Base-by-base conservation (phyloP, 2,888 invertebrate genomes). In the Trachelus tabidus region DNA sequence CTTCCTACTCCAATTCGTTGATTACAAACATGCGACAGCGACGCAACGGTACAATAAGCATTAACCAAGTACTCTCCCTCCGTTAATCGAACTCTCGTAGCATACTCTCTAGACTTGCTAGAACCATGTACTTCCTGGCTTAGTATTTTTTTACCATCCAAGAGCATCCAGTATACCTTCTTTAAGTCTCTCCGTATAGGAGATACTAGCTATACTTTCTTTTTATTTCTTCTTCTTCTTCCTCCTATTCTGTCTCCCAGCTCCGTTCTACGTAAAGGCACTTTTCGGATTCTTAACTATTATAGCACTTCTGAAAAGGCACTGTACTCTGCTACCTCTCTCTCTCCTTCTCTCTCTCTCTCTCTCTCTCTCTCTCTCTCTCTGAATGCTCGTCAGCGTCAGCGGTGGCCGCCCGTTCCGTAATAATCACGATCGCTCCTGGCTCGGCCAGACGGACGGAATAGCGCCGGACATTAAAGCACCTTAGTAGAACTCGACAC, bases 401-500 rank as follows among this genome's bases (percentile, higher is more conserved):
- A 71, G 71, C 71, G 71, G 71, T 71, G 71, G 71, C 33, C 31
- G 71, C 71, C 56, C 71, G 71, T 23, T 71, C 23, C 68, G 76
- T 75, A 75, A 77, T 77, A 78, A 80, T 81, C 77, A 82, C 82
- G 83, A 79, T 77, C 79, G 82, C 79, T 80, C 76, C 75, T 79
- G 78, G 74, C 80, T 79, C 80, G 77, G 79, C 79, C 81, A 79
- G 84, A 81, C 81, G 79, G 82, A 79, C 82, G 82, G 80, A 56
- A 83, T 81, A 82, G 81, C 83, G 81, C 83, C 84, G 83, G 82
- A 82, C 83, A 81, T 85, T 79, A 81, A 86, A 84, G 81, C 85
- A 83, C 86, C 56, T 86, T 86, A 82, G 86, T 81, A 81, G 86
- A 86, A 87, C 82, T 85, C 83, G 80, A 82, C 23, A 73, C 73